Evolutionary conservation across 2,888 invertebrate species (phyloP), one percentile per base, ranked within the genome.

Genomic region (Carabus problematicus): DNA sequence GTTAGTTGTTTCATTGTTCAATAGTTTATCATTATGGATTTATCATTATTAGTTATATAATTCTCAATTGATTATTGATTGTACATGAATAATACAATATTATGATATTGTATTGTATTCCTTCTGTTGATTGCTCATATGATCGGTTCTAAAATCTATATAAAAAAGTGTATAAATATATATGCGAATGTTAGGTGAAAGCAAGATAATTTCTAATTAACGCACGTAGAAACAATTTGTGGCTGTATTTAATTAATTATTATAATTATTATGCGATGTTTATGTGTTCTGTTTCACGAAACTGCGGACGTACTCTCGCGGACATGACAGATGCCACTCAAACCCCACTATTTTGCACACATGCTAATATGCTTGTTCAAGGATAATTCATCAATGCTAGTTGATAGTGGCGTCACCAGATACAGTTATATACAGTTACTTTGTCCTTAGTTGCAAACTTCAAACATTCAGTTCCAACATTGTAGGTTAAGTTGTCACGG

Each of bases 101-200:
- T 29, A 29, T 29, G 2, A 6, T 29, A 29, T 29, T 29, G 29
- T 29, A 29, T 59, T 59, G 59, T 59, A 59, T 11, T 41, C 29
- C 29, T 52, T 52, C 39, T 59, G 59, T 59, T 59, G 43, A 40
- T 59, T 59, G 59, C 59, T 61, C 54, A 68, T 55, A n/a, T 55
- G 19, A 18, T 68, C 69, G 62, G 69, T 62, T 69, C 45, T 61
- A 18, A 52, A 52, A 49, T 18, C 9, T 52, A 69, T 62, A 56
- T 59, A 49, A 60, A 67, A 66, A 59, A 52, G 19, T 66, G 60
- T 67, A 67, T 67, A 67, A 60, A 64, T 55, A 69, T 55, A 61
- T 69, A 69, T 69, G 62, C 61, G 69, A 69, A 62, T 69, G 69
- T 69, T 69, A 69, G 62, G 69, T 69, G 69, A 69, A 69, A 67